Evolutionary conservation across 2,113 vertebrate species (phyloP).

Genomic region (Albula goreensis): DNA sequence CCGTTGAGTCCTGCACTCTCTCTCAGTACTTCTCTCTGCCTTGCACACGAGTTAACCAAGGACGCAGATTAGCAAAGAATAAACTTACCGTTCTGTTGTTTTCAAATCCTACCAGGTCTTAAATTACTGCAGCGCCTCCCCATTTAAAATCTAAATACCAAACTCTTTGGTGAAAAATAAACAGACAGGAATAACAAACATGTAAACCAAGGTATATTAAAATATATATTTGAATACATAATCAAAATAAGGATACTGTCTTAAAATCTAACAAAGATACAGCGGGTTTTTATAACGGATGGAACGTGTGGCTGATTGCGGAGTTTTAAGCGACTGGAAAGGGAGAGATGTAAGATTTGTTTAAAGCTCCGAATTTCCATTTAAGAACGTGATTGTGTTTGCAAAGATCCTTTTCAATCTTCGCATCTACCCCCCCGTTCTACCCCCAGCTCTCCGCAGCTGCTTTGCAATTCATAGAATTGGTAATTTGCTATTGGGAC

Average conservation of each 20-base stretch:
- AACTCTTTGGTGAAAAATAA: slow-evolving; percentile 41
- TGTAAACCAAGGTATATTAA: slow-evolving; percentile 60
- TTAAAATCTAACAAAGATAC: slow-evolving; percentile 58
- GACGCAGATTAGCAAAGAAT: slow-evolving; percentile 51
- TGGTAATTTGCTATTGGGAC: slow-evolving; percentile 90
- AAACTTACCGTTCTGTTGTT: slow-evolving; percentile 68
- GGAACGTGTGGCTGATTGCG: slow-evolving; percentile 76
- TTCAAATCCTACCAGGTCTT: slow-evolving; percentile 50
- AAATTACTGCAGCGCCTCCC: slow-evolving; percentile 44
- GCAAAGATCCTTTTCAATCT: slow-evolving; percentile 86
- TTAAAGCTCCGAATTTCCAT: slow-evolving; percentile 85
- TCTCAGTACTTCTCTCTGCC: slow-evolving; percentile 20
- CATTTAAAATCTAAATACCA: slow-evolving; percentile 57
- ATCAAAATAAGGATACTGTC: slow-evolving; percentile 68
- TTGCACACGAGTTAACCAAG: slow-evolving; percentile 42
- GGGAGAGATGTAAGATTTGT: slow-evolving; percentile 84
- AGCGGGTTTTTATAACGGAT: slow-evolving; percentile 55
- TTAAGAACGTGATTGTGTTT: slow-evolving; percentile 88
- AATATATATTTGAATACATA: slow-evolving; percentile 71
- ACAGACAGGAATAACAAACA: slow-evolving; percentile 58
- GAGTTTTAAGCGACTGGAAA: slow-evolving; percentile 81
- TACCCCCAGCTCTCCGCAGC: slow-evolving; percentile 79
- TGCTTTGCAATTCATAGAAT: slow-evolving; percentile 90
- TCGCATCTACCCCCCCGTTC: slow-evolving; percentile 66
- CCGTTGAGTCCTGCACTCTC: slow-evolving; percentile 47